Evolutionary conservation across 2,797 vertebrate genomes (phyloP), one percentile per base, ranked within the genome.

Genomic region (Arnoldichthys spilopterus): DNA sequence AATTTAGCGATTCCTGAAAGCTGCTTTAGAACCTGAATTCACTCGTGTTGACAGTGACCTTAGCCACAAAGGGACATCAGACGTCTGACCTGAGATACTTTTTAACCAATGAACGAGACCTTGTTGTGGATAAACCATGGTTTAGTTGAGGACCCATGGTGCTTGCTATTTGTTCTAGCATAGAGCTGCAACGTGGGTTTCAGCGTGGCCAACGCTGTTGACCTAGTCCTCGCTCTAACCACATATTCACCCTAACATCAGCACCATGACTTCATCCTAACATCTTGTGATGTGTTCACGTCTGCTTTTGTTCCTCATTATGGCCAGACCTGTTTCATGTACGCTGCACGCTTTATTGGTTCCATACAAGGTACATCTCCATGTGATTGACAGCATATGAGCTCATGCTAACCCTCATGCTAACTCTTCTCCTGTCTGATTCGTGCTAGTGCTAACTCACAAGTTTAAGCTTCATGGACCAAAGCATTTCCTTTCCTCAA

Each of bases 401-500:
- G 30, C 47, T 43, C n/a, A 45, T 63, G 26, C 16, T 62, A 54
- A 64, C 37, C 30, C 43, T 64, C 13, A 43, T 37, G 26, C 58
- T 70, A 58, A 28, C 81, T 56, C 9, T 78, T n/a, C 15, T 15
- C n/a, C 34, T 68, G 67, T 37, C 84, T 80, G 78, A 16, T 76
- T 51, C 72, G 79, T 86, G 74, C 24, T 26, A 69, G 84, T 86
- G 76, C 73, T 80, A 49, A 82, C 86, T 86, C 83, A 85, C 88
- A 91, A 84, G 84, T 88, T 87, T 87, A 92, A 88, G 71, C 84
- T 88, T 85, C 87, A 82, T 6, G 90, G 90, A 92, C 90, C 90
- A 92, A 92, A 92, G 84, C 84, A 85, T 89, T 92, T 90, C 85
- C 83, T 90, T 78, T 69, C 87, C 76, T 86, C 85, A 77, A 86